Base-by-base conservation (phyloP, 2,888 invertebrate species). In the Eremobia ochroleuca region DNA sequence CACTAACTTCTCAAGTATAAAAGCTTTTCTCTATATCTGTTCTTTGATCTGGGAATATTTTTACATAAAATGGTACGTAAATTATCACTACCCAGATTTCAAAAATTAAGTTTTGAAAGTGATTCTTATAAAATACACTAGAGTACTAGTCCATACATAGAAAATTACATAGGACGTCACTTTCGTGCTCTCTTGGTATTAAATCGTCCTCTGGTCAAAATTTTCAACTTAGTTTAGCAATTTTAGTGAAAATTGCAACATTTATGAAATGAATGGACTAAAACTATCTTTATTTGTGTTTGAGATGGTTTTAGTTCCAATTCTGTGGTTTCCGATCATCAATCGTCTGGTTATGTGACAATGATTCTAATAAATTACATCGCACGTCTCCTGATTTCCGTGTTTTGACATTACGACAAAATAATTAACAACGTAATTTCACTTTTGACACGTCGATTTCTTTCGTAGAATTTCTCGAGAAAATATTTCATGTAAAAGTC, bases 391-490 rank as follows among this genome's bases (percentile, higher is more conserved):
- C 68, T 55, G 73, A 62, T 76, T 83, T 72, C 77, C 77, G 49
- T 87, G 81, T 90, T 89, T 86, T 89, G 88, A 91, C 89, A 86
- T 77, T 58, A 74, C 74, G 82, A 79, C 79, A 79, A 72, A 77
- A 79, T 82, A 73, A 79, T 82, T 79, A 77, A 84, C 71, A 62
- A 75, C 81, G 74, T 89, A 73, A 81, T 83, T 75, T 70, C 43
- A 71, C 52, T 83, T 82, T 81, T 77, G 81, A 73, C 71, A 66
- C 74, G 49, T 72, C 62, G 66, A 76, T 70, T 55, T 75, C 28
- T 66, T 74, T 74, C 68, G 25, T 72, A 74, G 70, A 78, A 73
- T 74, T 78, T 69, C 34, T 71, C 25, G 49, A 68, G 67, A 66
- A 77, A 70, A 61, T 73, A 75, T 81, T 40, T 62, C 43, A 15